Percentiles rank a stretch among this genome's conserved stretches.
These are phyloP conservation scores for Coluber constrictor DNA, from an alignment of 2,797 vertebrate species.

Conservation along the genomic window DNA sequence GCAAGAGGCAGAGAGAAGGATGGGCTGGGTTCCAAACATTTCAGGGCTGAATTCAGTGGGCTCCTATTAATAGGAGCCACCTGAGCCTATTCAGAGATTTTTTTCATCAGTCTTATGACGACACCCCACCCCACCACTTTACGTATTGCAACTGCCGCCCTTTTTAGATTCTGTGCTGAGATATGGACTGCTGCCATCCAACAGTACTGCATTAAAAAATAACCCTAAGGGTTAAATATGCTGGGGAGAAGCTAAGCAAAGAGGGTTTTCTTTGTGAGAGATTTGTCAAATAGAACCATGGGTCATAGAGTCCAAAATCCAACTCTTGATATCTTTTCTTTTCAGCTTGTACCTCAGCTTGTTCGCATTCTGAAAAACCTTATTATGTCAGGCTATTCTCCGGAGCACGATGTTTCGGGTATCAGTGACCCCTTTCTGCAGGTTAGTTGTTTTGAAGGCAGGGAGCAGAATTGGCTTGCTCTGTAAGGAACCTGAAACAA, in stretches of 20 bases:
- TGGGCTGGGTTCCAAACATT: not conserved
- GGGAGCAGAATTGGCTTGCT: not conserved
- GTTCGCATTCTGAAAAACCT: conserved; percentile 99
- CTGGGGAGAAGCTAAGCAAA: not conserved
- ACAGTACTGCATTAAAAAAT: not conserved
- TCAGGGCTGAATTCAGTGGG: too few relatives aligned
- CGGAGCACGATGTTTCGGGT: conserved; percentile 98
- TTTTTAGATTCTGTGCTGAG: not conserved
- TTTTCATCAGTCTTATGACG: not conserved
- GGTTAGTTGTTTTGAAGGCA: conserved; percentile 71
- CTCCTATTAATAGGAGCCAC: not conserved
- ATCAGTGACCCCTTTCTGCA: conserved; percentile 99
- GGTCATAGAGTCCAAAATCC: not conserved
- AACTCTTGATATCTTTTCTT: conserved; percentile 42
- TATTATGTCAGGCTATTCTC: conserved; percentile 99
- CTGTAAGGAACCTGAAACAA: not conserved
- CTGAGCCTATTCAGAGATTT: not conserved
- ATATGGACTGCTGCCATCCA: not conserved
- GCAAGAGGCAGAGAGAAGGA: not conserved
- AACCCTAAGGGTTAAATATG: not conserved
- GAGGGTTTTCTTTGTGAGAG: conserved; percentile 26
- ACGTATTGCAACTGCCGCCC: not conserved
- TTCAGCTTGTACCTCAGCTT: conserved; percentile 96
- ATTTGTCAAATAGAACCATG: not conserved
- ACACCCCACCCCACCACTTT: not conserved